phyloP scores from a whole-genome alignment of 2,888 invertebrate genomes.

The Metopia argyrocephala region DNA sequence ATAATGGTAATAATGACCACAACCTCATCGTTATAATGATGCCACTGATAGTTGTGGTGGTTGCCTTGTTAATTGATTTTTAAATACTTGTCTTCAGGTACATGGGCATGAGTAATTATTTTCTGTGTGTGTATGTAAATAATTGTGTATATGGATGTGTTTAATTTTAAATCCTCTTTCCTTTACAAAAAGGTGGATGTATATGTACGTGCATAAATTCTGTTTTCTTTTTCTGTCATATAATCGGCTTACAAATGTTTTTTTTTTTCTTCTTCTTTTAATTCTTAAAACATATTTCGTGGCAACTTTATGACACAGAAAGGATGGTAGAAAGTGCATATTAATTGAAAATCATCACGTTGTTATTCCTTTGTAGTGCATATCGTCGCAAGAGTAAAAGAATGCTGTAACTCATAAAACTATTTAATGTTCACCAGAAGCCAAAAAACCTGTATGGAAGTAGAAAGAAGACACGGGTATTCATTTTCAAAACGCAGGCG shows the following conservation, averaged over 20 bases:
- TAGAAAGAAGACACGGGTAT: too few species aligned
- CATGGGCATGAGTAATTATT: neutral
- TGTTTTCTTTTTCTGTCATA: neutral
- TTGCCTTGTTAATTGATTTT: neutral
- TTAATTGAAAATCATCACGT: neutral
- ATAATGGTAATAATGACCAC: neutral
- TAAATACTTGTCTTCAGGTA: neutral
- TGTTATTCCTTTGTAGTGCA: too few species aligned
- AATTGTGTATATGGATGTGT: too few species aligned
- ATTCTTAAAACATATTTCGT: neutral
- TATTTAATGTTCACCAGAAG: too few species aligned
- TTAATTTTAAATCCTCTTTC: too few species aligned
- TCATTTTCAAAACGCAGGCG: too few species aligned
- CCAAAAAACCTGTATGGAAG: too few species aligned
- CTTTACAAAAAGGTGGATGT: neutral
- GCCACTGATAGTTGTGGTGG: neutral
- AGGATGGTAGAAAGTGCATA: too few species aligned
- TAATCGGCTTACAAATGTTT: neutral
- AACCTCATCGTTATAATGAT: too few species aligned
- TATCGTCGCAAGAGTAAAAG: too few species aligned
- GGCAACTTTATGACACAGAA: neutral
- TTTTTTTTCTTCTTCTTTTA: neutral
- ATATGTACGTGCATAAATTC: neutral
- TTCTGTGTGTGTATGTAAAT: neutral
- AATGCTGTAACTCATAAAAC: too few species aligned